phyloP scores from a whole-genome alignment of 2,888 invertebrate species.

The Stegana nigrithorax region DNA sequence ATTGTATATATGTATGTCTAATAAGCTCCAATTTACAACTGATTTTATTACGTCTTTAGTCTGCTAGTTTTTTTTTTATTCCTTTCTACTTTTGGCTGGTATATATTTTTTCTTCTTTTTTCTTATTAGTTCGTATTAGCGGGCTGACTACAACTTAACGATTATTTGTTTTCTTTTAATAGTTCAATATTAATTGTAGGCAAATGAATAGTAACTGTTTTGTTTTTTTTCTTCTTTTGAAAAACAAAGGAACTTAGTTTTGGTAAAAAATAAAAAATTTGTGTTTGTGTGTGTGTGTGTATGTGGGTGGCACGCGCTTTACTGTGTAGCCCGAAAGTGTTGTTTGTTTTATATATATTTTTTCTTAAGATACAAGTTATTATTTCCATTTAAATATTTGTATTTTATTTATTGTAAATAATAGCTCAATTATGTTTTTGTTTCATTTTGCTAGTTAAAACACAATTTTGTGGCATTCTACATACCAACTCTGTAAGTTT shows the following conservation, averaged over 20 bases:
- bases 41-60: constrained; percentile 40
- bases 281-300: background rate
- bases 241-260: constrained; percentile 30
- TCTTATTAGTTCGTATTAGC: background rate
- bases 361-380: background rate
- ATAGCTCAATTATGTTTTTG: background rate
- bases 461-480: background rate
- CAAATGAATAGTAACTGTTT: constrained; percentile 24
- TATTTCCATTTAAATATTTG: constrained; percentile 12
- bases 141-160: background rate
- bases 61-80: background rate
- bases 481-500: background rate
- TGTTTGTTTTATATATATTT: too few species aligned
- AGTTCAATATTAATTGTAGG: constrained; percentile 23
- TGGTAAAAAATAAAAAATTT: background rate
- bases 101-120: background rate
- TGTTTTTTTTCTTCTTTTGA: background rate
- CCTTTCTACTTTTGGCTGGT: constrained; percentile 2
- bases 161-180: background rate
- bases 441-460: background rate
- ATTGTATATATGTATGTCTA: constrained; percentile 18
- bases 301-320: too few species aligned
- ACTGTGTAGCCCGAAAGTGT: too few species aligned
- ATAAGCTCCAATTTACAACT: constrained; percentile 61
- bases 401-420: background rate